Percentiles rank a stretch among this genome's conserved stretches.
These are phyloP conservation scores for Vanacampus margaritifer DNA, from an alignment of 2,113 vertebrate species.

Conservation along the genomic window DNA sequence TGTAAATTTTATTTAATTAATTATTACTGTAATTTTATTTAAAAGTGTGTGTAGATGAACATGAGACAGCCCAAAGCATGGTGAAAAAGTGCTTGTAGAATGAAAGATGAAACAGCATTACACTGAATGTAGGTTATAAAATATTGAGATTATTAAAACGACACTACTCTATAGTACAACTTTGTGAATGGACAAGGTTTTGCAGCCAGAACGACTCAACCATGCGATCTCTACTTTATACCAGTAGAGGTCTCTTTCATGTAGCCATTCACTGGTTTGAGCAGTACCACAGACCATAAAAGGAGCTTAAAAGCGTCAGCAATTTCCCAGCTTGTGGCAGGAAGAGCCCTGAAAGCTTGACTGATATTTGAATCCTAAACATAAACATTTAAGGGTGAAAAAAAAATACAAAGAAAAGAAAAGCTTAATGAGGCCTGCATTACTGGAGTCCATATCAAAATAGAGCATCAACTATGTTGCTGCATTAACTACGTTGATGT, in stretches of 20 bases:
- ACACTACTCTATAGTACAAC: background rate
- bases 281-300: conserved; percentile 1
- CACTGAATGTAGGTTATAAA: background rate
- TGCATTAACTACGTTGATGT: background rate
- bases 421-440: conserved; percentile 15
- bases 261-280: background rate
- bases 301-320: conserved; percentile 45
- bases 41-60: too few relatives aligned
- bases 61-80: too few relatives aligned
- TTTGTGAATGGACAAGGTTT: conserved; percentile 31
- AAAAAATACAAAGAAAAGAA: too few relatives aligned
- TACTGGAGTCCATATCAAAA: conserved; percentile 9
- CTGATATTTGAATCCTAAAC: conserved; percentile 24
- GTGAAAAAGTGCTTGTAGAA: background rate
- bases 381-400: background rate
- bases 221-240: conserved; percentile 10
- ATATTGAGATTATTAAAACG: background rate
- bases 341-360: conserved; percentile 23
- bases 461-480: conserved; percentile 4
- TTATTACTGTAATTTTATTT: too few relatives aligned
- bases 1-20: too few relatives aligned
- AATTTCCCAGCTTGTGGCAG: conserved; percentile 29
- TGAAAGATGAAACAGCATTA: background rate
- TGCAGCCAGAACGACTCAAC: conserved; percentile 5
- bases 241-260: conserved; percentile 49